Base-by-base conservation (phyloP, 2,797 vertebrate species). In the Syndactyla subalaris region DNA sequence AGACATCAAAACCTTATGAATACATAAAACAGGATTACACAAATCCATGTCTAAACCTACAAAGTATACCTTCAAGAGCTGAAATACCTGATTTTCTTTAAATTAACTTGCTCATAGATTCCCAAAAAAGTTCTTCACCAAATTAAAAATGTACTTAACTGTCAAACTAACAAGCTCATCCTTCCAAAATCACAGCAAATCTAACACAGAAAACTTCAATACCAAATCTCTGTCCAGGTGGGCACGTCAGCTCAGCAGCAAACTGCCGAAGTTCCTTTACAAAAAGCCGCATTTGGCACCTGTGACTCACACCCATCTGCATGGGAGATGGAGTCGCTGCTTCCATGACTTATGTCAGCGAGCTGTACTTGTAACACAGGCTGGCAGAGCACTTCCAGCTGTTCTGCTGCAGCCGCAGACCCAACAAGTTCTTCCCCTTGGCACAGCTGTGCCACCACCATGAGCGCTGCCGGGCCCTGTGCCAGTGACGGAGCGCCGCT, bases 1-100 rank as follows among this genome's bases (percentile, higher is more conserved):
- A 89, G 61, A 79, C 39, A 90, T 74, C 27, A 67, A 79, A 91
- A 67, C 29, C 36, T 76, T 84, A 68, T 74, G 88, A 90, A 67
- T 81, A 86, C 51, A 89, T 85, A 87, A 88, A 88, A 27, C 5
- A 5, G 38, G 30, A 88, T 84, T 70, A 92, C 52, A 90, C 2
- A 92, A 59, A 85, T 76, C 72, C 54, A 30, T 19, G 17, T 57
- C 78, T 51, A 87, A 96, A 82, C 14, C 45, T 57, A 89, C 49
- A 18, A 65, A 77, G 29, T 62, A 58, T 26, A 90, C 30, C 41
- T 87, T 13, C 23, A 89, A 66, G 49, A 91, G 49, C 43, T 72
- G 72, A 81, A 94, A 79, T 32, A 87, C 1, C 10, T 29, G 2
- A 57, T 88, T 94, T 92, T 3, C 0, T 48, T 87, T 79, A 85